phyloP scores from a whole-genome alignment of 2,113 vertebrate genomes.

The Gnathonemus longibarbis region DNA sequence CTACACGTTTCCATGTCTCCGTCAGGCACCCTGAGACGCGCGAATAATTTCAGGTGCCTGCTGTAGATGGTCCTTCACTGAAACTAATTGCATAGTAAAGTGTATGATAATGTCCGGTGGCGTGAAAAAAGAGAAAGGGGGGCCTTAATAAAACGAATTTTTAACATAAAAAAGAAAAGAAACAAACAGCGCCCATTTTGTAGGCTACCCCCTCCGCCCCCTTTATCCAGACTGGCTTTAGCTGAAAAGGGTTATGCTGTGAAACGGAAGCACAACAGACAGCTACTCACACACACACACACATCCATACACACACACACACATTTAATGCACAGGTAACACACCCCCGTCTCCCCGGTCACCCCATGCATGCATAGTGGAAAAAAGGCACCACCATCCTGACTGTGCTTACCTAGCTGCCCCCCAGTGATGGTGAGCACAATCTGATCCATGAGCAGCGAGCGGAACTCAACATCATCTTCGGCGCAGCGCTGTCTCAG shows the following conservation, averaged over 20 bases:
- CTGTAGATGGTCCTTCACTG: not conserved
- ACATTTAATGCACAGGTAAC: not conserved
- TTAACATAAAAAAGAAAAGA: not conserved
- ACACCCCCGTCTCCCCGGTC: not conserved
- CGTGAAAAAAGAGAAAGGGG: not conserved
- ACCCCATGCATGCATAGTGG: not conserved
- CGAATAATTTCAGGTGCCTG: not conserved
- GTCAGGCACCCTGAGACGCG: not conserved
- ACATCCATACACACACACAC: not conserved
- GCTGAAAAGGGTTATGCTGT: constrained; percentile 50
- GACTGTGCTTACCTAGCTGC: constrained; percentile 64
- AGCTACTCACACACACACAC: not conserved
- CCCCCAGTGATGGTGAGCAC: constrained; percentile 75
- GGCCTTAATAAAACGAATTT: not conserved
- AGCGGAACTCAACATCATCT: constrained; percentile 80
- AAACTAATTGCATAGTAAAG: not conserved
- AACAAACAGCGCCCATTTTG: constrained; percentile 21
- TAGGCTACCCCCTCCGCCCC: not conserved
- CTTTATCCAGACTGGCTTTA: constrained; percentile 21
- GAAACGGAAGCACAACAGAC: not conserved
- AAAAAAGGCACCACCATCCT: not conserved
- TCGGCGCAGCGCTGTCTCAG: constrained; percentile 77
- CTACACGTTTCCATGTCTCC: not conserved
- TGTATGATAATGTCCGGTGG: not conserved
- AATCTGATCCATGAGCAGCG: constrained; percentile 79